These are phyloP conservation scores for human DNA, from an alignment of 2,113 vertebrate species.

Conservation along the genomic window DNA sequence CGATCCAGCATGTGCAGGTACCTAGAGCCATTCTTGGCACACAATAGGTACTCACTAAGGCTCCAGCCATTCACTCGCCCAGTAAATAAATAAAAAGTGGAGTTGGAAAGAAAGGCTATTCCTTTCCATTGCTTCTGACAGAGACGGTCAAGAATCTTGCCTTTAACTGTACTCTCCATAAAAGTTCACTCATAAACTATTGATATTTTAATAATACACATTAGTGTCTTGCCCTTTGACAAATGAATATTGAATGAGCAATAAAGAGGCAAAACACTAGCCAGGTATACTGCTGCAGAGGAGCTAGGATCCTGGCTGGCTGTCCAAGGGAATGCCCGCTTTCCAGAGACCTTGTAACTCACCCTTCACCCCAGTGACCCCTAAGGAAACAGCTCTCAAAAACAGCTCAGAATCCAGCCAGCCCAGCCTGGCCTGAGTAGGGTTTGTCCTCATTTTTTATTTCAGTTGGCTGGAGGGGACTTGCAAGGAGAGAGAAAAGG, in stretches of 20 bases:
- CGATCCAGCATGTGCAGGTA: neutral
- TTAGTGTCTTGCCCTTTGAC: slow-evolving; percentile 68
- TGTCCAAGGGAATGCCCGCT: neutral
- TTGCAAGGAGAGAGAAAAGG: slow-evolving; percentile 8
- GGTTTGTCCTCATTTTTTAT: neutral
- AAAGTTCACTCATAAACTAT: slow-evolving; percentile 78
- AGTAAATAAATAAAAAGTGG: neutral
- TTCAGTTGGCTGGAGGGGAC: neutral
- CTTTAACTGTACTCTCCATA: slow-evolving; percentile 59
- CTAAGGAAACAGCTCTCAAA: neutral
- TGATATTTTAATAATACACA: slow-evolving; percentile 79
- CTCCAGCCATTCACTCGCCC: neutral
- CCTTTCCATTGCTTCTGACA: neutral
- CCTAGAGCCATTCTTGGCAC: neutral
- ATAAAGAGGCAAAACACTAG: slow-evolving; percentile 58
- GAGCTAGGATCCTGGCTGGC: neutral
- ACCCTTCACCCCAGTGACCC: neutral
- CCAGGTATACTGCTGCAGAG: neutral
- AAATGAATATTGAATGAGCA: slow-evolving; percentile 67
- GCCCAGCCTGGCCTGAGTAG: neutral
- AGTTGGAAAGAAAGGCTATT: neutral
- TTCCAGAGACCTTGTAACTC: neutral
- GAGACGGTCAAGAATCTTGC: slow-evolving; percentile 50
- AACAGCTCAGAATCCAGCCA: neutral
- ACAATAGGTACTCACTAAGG: neutral